Conservation (phyloP, 2,888 invertebrate genomes). For the Herminia tarsipennalis region DNA sequence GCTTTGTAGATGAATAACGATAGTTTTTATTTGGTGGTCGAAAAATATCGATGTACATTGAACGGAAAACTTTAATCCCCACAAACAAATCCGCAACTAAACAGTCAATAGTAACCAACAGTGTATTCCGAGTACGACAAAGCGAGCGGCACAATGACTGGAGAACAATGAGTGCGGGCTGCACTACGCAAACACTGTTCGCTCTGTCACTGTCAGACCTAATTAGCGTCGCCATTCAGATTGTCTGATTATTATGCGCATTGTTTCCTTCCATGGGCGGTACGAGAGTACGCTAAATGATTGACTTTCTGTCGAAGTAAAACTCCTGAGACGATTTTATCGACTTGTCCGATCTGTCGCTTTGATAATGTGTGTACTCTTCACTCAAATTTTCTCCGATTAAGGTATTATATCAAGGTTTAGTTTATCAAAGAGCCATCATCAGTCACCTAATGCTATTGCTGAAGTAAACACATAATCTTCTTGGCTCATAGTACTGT, state of each 20-base stretch:
- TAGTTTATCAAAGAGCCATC: no score
- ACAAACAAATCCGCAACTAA: slow-evolving; percentile 52
- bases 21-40: background rate
- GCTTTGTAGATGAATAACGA: background rate
- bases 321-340: slow-evolving; percentile 2
- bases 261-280: slow-evolving; percentile 64
- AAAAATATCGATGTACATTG: background rate
- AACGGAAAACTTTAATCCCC: slow-evolving; percentile 27
- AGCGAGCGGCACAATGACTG: slow-evolving; percentile 67
- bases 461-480: no score
- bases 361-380: no score
- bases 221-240: slow-evolving; percentile 81
- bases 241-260: slow-evolving; percentile 82
- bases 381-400: no score
- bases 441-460: no score
- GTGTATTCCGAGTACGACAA: slow-evolving; percentile 61
- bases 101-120: slow-evolving; percentile 61
- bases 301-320: slow-evolving; percentile 37
- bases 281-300: slow-evolving; percentile 29
- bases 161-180: slow-evolving; percentile 71
- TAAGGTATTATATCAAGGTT: no score
- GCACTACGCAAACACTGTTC: slow-evolving; percentile 69
- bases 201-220: slow-evolving; percentile 79
- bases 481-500: no score
- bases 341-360: no score